These are phyloP conservation scores for Sinocyclocheilus anophthalmus DNA, from an alignment of 2,113 vertebrate genomes.

Conservation along the genomic window DNA sequence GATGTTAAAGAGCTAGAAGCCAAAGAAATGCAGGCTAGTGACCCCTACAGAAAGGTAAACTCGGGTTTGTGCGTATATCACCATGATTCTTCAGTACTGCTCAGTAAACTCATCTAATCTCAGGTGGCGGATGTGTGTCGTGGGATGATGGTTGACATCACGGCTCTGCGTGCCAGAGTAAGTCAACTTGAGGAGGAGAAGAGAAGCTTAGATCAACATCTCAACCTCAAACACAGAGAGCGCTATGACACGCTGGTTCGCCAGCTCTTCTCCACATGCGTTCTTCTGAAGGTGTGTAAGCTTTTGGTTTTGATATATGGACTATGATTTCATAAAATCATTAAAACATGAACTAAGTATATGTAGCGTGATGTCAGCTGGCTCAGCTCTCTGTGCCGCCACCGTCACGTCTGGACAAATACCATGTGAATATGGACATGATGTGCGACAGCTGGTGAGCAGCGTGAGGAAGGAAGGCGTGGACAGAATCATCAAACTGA, in stretches of 20 bases:
- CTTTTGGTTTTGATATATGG: background rate
- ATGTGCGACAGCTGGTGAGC: constrained; percentile 70
- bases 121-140: constrained; percentile 70
- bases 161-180: constrained; percentile 68
- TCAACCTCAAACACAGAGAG: constrained; percentile 69
- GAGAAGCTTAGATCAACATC: constrained; percentile 61
- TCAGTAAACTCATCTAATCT: background rate
- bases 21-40: no score
- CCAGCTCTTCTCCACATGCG: constrained; percentile 72
- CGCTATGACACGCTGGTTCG: constrained; percentile 72
- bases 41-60: no score
- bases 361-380: background rate
- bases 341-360: background rate
- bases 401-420: constrained; percentile 75
- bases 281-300: constrained; percentile 76
- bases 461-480: constrained; percentile 69
- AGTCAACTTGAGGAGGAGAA: constrained; percentile 68
- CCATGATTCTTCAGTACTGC: background rate
- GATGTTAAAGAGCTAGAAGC: no score
- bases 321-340: background rate
- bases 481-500: constrained; percentile 71
- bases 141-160: background rate
- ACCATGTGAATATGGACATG: constrained; percentile 68
- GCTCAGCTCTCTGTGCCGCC: constrained; percentile 21
- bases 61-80: background rate